phyloP scores from a whole-genome alignment of 2,797 vertebrate species.

The Pangasius larnaudii region DNA sequence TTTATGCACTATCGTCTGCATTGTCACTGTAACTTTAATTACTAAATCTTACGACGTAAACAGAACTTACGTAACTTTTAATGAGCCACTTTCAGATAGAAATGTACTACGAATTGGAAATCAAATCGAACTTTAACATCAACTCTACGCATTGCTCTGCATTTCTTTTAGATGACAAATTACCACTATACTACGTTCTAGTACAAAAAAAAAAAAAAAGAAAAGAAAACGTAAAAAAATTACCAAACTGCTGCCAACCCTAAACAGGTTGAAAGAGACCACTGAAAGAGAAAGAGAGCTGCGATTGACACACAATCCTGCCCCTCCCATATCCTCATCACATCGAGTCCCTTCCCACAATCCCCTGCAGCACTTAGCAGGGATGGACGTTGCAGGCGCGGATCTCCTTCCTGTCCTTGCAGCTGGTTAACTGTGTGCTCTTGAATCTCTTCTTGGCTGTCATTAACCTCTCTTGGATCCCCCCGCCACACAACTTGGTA shows the following conservation, averaged over 20 bases:
- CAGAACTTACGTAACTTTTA: background rate
- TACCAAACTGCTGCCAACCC: constrained; percentile 62
- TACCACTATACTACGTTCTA: constrained; percentile 42
- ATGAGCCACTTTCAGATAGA: constrained; percentile 27
- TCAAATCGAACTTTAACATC: constrained; percentile 39
- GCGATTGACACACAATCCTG: constrained; percentile 49
- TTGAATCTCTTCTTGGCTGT: constrained; percentile 94
- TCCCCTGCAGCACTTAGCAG: constrained; percentile 79
- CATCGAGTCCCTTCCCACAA: constrained; percentile 43
- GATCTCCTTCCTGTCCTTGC: constrained; percentile 98
- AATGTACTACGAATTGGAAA: constrained; percentile 34
- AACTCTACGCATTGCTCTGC: constrained; percentile 7
- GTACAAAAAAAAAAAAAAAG: background rate
- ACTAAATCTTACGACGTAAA: background rate
- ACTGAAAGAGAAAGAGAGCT: constrained; percentile 66
- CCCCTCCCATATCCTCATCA: constrained; percentile 29
- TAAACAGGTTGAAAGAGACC: constrained; percentile 66
- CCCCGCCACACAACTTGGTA: constrained; percentile 90
- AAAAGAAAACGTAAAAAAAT: constrained; percentile 50
- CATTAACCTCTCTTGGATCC: constrained; percentile 96
- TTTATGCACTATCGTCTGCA: background rate
- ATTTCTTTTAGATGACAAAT: constrained; percentile 8
- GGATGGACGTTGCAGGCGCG: constrained; percentile 95
- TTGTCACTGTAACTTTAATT: background rate
- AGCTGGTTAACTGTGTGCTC: constrained; percentile 89